Evolutionary conservation across 2,888 invertebrate species (phyloP).

Genomic region (Selenia dentaria): DNA sequence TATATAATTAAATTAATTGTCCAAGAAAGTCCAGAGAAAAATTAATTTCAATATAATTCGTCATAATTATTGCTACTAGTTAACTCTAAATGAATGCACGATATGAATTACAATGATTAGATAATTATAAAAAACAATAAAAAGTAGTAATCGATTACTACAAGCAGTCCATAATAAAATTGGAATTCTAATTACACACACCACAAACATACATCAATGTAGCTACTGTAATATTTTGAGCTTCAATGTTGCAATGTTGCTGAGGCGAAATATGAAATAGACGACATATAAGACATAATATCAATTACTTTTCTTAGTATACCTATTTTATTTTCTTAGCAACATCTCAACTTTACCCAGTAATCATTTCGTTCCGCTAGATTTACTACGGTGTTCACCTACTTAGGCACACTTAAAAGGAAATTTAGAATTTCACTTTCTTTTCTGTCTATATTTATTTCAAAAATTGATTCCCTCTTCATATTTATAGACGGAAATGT

Average conservation of each 20-base stretch:
- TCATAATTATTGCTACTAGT: neutral
- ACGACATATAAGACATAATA: too few relatives aligned
- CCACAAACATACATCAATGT: neutral
- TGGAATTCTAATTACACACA: neutral
- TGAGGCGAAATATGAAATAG: neutral
- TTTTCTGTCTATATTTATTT: constrained; percentile 9
- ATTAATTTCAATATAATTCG: neutral
- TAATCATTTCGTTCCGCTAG: constrained; percentile 27
- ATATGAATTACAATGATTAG: constrained; percentile 7
- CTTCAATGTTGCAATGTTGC: neutral
- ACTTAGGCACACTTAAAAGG: constrained; percentile 14
- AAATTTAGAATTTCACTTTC: constrained; percentile 28
- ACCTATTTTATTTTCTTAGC: neutral
- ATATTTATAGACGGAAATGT: too few relatives aligned
- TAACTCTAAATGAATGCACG: neutral
- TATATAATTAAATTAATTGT: too few relatives aligned
- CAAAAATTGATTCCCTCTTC: too few relatives aligned
- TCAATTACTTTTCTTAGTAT: too few relatives aligned
- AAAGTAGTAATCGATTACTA: neutral
- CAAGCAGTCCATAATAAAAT: neutral
- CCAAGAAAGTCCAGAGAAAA: too few relatives aligned
- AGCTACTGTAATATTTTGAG: too few relatives aligned
- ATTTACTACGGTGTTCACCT: constrained; percentile 23
- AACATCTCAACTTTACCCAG: constrained; percentile 14
- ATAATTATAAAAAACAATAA: constrained; percentile 7